Evolutionary conservation across 2,888 invertebrate species (phyloP), one percentile per base, ranked within the genome.

Genomic region (Trypoxylon attenuatum): DNA sequence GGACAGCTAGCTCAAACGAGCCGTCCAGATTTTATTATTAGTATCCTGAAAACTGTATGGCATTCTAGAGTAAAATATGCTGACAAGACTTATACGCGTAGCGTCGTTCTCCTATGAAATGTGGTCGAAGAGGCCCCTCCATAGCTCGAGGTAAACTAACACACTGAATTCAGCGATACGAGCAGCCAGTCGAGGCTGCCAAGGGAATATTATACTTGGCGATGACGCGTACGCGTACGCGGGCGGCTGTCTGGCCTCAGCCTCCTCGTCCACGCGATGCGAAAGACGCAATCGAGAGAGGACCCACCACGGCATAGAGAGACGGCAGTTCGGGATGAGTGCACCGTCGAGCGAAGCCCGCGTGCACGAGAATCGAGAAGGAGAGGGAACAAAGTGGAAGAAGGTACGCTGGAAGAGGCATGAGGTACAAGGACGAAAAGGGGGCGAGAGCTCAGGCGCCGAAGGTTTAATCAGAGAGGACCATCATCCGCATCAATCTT

Each of bases 121-220:
- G n/a, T n/a, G n/a, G 45, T 47, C 38, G 38, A 23, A 33, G 29
- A 45, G 69, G 69, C 55, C 66, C 73, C 76, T 64, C 64, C 59
- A 45, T 51, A 49, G 52, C 75, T 71, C 71, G 56, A 62, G 64
- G 65, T 61, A 45, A 69, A 55, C 77, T 75, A 72, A 65, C 76
- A 69, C 59, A 60, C 72, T 76, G 78, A 73, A 79, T 76, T 69
- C 71, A 65, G 75, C 77, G 66, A 72, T 72, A 60, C 56, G 54
- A 50, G 64, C 56, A 57, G 68, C 60, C 51, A 61, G 60, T 25
- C 68, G 59, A 61, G 65, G 64, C 65, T 73, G 76, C 71, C 77
- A 76, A 75, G 78, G 78, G 79, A 81, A 79, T 81, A 81, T 83
- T 82, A 84, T 84, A 85, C 83, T 84, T 76, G 83, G 84, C 83